Evolutionary conservation across 1,140 invertebrate species (phyloP).

Genomic region (Pristionchus pacificus): DNA sequence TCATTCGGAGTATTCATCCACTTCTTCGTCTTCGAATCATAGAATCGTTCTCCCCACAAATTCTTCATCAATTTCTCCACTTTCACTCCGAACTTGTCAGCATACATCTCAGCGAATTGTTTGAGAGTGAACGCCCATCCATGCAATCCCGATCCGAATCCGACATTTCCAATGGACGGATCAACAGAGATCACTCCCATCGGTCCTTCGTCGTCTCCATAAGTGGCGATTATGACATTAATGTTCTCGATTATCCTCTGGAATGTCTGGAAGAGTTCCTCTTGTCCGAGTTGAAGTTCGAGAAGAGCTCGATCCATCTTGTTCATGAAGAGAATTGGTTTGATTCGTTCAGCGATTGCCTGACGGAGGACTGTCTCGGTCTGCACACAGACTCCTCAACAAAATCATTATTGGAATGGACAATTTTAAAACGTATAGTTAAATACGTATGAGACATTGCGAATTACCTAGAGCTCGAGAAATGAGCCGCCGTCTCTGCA

Average conservation of each 20-base stretch:
- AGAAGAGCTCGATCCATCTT: constrained; percentile 95
- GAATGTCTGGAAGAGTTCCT: constrained; percentile 99
- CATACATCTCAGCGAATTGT: constrained; percentile 98
- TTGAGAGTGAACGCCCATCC: constrained; percentile 99
- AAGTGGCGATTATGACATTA: constrained; percentile 98
- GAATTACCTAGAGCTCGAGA: constrained; percentile 98
- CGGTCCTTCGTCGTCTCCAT: constrained; percentile 88
- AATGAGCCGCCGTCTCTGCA: constrained; percentile 62
- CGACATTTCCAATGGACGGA: constrained; percentile 93
- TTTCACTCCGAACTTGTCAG: constrained; percentile 75
- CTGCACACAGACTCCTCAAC: constrained; percentile 98
- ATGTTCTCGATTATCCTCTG: constrained; percentile 99
- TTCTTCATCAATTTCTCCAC: constrained; percentile 71
- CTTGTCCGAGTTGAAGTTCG: constrained; percentile 86
- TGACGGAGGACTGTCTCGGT: constrained; percentile 97
- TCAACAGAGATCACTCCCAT: constrained; percentile 97
- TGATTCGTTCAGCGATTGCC: constrained; percentile 95
- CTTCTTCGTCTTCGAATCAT: constrained; percentile 92
- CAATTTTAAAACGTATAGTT: constrained; percentile 88
- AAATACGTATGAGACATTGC: too few relatives aligned
- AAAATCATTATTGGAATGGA: constrained; percentile 59
- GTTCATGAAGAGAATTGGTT: constrained; percentile 99
- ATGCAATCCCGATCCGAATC: constrained; percentile 95
- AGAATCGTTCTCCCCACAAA: constrained; percentile 92
- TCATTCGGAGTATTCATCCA: constrained; percentile 85